Percentiles rank a stretch among this genome's conserved stretches.
Evolutionary conservation across 2,113 vertebrate species (phyloP).

Genomic region (Orientallactaga bullata): DNA sequence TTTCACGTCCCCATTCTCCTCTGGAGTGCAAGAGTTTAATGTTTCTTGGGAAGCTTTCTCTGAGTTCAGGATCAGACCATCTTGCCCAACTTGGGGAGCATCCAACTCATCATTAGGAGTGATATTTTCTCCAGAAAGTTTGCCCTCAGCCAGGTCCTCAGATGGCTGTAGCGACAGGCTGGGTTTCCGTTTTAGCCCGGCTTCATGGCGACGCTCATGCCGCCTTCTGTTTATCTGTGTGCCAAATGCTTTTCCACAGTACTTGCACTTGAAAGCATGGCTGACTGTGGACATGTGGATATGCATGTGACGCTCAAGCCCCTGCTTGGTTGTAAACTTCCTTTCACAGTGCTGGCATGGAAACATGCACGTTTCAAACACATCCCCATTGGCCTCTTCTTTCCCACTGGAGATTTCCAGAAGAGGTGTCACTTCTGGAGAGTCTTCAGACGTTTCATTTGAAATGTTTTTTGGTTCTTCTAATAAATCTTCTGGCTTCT

Average conservation of each 20-base stretch:
- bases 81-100: slow-evolving; percentile 71
- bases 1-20: slow-evolving; percentile 89
- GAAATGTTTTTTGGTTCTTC: slow-evolving; percentile 86
- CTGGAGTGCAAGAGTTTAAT: slow-evolving; percentile 69
- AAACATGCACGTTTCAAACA: slow-evolving; percentile 88
- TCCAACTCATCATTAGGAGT: slow-evolving; percentile 77
- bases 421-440: slow-evolving; percentile 80
- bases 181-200: slow-evolving; percentile 90
- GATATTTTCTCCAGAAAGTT: slow-evolving; percentile 59
- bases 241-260: slow-evolving; percentile 89
- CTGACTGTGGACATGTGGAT: slow-evolving; percentile 89
- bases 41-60: slow-evolving; percentile 83
- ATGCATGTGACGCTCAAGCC: slow-evolving; percentile 93
- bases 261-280: slow-evolving; percentile 90
- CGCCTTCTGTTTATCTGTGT: slow-evolving; percentile 90
- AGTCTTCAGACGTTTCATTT: slow-evolving; percentile 85
- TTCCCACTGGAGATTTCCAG: slow-evolving; percentile 80
- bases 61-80: slow-evolving; percentile 76
- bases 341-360: slow-evolving; percentile 94
- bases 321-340: slow-evolving; percentile 93
- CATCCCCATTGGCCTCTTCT: slow-evolving; percentile 86
- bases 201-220: slow-evolving; percentile 94
- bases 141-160: slow-evolving; percentile 76
- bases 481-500: slow-evolving; percentile 85
- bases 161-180: slow-evolving; percentile 76